Evolutionary conservation across 2,888 invertebrate genomes (phyloP), one percentile per base, ranked within the genome.

Genomic region (Diplazon laetatorius): DNA sequence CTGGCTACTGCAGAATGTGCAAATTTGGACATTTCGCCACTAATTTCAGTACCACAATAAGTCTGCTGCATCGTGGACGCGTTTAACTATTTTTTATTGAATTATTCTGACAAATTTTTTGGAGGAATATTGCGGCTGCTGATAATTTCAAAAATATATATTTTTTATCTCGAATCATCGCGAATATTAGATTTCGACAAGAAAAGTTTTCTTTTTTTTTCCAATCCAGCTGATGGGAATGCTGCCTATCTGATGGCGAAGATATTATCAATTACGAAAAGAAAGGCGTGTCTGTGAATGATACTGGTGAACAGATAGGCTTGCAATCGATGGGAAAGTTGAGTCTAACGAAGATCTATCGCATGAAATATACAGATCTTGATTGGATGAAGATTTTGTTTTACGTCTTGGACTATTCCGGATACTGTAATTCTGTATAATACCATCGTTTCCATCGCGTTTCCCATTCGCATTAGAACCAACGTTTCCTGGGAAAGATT

Each of bases 401-500:
- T 30, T 14, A 55, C 30, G 1, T 16, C 8, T 16, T 30, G 14
- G 1, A 30, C 52, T 14, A 30, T 5, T 12, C 12, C 16, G 35
- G 14, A 35, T 30, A 55, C 16, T 9, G 9, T 5, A 55, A n/a
- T 55, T 30, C 35, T 30, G 30, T 30, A 16, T 55, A 16, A 14
- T 55, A 16, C 55, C n/a, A 25, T 16, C 18, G 59, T 59, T 20
- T 37, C 39, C 12, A 12, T 37, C n/a, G 3, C 18, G 8, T 12
- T 37, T 63, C 39, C 66, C 18, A 48, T 68, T 62, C 60, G 46
- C 44, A 30, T 57, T 66, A 55, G 55, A 72, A 66, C 66, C 46
- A 44, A 46, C 25, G 76, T 71, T 48, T 52, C 39, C 71, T 25
- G 66, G 52, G 35, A 44, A 60, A 72, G 52, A 52, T 65, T 52